Evolutionary conservation across 2,888 invertebrate genomes (phyloP), one percentile per base, ranked within the genome.

Genomic region (Tinea semifulvella): DNA sequence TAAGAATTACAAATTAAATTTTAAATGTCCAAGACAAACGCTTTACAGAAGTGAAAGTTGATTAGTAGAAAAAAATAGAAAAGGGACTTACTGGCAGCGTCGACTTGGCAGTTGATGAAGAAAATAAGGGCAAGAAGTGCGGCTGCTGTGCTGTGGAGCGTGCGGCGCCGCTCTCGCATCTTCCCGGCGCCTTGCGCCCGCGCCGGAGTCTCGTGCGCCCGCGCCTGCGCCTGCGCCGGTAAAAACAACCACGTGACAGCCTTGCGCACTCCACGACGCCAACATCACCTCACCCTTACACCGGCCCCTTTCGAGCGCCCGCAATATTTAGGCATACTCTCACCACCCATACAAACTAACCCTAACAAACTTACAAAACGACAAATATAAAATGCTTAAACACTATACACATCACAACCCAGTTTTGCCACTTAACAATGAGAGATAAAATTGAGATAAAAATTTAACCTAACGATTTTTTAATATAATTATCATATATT

Each of bases 391-490:
- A 16, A 36, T 11, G n/a, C 72, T 73, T 74, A 73, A 57, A 58
- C 56, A 66, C 64, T 75, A 75, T 64, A 76, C 79, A 80, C 80
- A 80, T 80, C 80, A 80, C 80, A 80, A 80, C 80, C 76, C 62
- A 77, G 75, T 77, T 79, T 76, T 74, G 71, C 74, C 76, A 77
- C 75, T 73, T 74, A 69, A 57, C 56, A 17, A 27, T 27, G 14
- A 27, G 27, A 42, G 42, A 42, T 22, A 40, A 40, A 40, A 40
- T 40, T 40, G 20, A 40, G 36, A 36, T 16, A 20, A 22, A 40
- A 22, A 40, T 22, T 22, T 40, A 40, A 22, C 40, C 40, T 40
- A 40, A 20, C 20, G 14, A 40, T n/a, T 22, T 31, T 19, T 31
- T 18, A 31, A 27, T 13, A 19, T 31, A 20, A 40, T 20, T 26